Evolutionary conservation across 1,140 invertebrate genomes (phyloP), one percentile per base, ranked within the genome.

Genomic region (Drosophila yakuba): DNA sequence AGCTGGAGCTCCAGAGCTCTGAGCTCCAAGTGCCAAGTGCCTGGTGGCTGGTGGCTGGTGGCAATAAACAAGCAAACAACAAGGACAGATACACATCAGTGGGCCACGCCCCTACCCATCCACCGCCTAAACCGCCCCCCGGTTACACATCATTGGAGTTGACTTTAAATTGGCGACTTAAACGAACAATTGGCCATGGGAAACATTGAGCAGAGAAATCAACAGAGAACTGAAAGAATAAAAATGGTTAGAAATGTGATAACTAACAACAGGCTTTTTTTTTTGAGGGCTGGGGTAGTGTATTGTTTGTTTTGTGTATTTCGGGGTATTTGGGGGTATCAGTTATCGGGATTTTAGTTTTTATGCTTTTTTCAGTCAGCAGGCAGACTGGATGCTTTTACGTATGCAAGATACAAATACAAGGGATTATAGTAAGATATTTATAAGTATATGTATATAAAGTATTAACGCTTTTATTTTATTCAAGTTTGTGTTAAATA

Each of bases 31-130:
- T 61, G 56, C 56, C 61, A 71, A 71, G 60, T 63, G 62, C 60
- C 76, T 66, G 68, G 68, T 76, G 64, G 56, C 73, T 17, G 17
- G 60, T 63, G 62, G 56, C 76, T 66, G 68, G 68, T 76, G 64
- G 56, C 73, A 66, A 73, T 81, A 81, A 80, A 80, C 78, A 80
- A 80, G 78, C 68, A 73, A 76, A 75, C 45, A 66, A 71, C 64
- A 71, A 71, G 68, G 68, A 71, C 68, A 71, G 68, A 71, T 71
- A 57, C 64, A 57, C 67, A 74, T 74, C 69, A 74, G 71, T 56
- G 50, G 20, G 51, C 47, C 36, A 51, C 45, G 36, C 66, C 38
- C 43, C 25, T 25, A 10, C 23, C 38, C 38, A 1, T 15, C 10
- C 56, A 39, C 36, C 28, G 5, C n/a, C 41, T 3, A 43, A 17